Conservation (phyloP, 2,113 vertebrate species). For the Solenodon paradoxus region DNA sequence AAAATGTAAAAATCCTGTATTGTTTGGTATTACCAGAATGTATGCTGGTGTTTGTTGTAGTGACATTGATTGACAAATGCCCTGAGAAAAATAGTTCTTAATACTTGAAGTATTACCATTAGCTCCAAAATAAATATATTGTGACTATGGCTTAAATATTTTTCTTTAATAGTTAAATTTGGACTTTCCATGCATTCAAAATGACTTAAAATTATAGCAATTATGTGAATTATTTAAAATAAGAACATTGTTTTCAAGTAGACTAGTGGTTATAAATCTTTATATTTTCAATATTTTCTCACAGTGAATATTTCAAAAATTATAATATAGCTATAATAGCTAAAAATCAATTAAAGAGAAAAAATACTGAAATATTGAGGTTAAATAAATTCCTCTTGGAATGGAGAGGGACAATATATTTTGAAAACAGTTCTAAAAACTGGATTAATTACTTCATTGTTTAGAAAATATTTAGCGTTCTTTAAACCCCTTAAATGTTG, state of each 20-base stretch:
- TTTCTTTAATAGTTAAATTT: neutral
- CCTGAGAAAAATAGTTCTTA: neutral
- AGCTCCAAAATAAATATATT: neutral
- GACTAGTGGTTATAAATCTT: neutral
- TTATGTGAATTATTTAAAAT: neutral
- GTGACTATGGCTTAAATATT: neutral
- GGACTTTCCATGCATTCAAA: neutral
- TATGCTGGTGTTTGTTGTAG: neutral
- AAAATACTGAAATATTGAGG: neutral
- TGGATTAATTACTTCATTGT: neutral
- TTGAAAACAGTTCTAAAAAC: neutral
- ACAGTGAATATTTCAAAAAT: neutral
- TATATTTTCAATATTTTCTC: neutral
- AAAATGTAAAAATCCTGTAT: neutral
- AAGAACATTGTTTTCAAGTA: neutral
- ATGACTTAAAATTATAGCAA: neutral
- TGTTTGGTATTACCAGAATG: neutral
- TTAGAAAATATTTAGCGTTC: conserved; percentile 18
- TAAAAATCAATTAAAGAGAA: neutral
- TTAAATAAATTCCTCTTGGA: conserved; percentile 11
- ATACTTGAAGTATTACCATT: neutral
- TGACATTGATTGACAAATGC: neutral
- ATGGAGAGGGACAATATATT: neutral
- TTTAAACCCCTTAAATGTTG: neutral
- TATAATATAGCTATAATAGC: neutral